Percentiles rank a stretch among this genome's conserved stretches.
Conservation (phyloP, 2,797 vertebrate genomes). For the Paramormyrops hopkinsi region DNA sequence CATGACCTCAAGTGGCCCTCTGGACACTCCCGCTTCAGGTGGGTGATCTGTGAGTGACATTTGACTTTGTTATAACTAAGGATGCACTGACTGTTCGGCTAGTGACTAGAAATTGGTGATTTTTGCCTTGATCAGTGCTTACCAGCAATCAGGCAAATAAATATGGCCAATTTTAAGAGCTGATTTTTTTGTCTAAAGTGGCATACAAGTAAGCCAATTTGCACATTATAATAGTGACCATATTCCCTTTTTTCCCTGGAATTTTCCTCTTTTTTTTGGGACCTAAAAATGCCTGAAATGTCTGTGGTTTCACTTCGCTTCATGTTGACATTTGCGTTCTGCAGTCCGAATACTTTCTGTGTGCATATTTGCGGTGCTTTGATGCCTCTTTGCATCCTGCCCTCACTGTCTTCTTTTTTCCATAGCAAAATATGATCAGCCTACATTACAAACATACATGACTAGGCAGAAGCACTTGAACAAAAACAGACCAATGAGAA, state of each 20-base stretch:
- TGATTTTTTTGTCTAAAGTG: not conserved
- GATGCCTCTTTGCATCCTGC: not conserved
- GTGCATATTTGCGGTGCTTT: not conserved
- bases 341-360: not conserved
- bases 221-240: not conserved
- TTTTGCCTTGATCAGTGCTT: not conserved
- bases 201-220: not conserved
- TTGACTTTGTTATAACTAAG: not conserved
- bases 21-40: slow-evolving; percentile 68
- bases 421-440: not conserved
- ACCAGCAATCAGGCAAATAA: not conserved
- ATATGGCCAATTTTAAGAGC: not conserved
- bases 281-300: not conserved
- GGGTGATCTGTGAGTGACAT: not conserved
- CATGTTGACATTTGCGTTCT: not conserved
- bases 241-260: not conserved
- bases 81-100: not conserved
- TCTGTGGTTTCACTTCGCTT: not conserved
- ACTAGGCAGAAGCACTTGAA: not conserved
- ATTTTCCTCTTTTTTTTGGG: not conserved
- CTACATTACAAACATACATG: not conserved
- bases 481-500: not conserved
- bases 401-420: not conserved
- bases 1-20: slow-evolving; percentile 73
- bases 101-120: not conserved